A percentile compares a stretch with the other conserved stretches of the same genome.
Conservation (phyloP, 2,888 invertebrate genomes). For the Chloroclystis v-ata region DNA sequence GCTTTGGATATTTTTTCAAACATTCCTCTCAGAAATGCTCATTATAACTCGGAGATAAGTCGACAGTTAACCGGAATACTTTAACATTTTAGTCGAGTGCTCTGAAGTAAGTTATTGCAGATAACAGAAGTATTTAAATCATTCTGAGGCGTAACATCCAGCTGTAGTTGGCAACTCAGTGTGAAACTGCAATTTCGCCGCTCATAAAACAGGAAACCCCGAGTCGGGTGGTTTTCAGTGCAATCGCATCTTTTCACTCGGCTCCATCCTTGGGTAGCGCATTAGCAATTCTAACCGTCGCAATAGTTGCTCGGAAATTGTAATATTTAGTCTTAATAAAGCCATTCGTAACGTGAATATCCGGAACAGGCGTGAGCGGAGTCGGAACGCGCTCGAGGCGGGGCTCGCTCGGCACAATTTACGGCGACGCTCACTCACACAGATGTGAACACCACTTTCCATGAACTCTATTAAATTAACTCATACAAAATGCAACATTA, state of each 20-base stretch:
- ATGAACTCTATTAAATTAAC: slow-evolving; percentile 25
- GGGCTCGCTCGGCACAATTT: slow-evolving; percentile 49
- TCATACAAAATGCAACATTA: slow-evolving; percentile 13
- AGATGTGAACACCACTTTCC: slow-evolving; percentile 22
- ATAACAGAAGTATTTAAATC: slow-evolving; percentile 52
- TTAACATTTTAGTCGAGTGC: slow-evolving; percentile 18
- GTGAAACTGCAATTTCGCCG: slow-evolving; percentile 66
- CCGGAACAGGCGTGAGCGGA: slow-evolving; percentile 58
- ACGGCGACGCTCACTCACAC: slow-evolving; percentile 49
- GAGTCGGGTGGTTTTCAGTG: slow-evolving; percentile 46
- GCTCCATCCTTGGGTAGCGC: slow-evolving; percentile 48
- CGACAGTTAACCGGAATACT: slow-evolving; percentile 18
- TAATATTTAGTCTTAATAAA: slow-evolving; percentile 75
- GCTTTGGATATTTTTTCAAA: slow-evolving; percentile 45
- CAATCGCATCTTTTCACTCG: slow-evolving; percentile 69
- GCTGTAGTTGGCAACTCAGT: slow-evolving; percentile 50
- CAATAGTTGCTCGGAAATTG: slow-evolving; percentile 69
- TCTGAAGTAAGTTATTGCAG: slow-evolving; percentile 27
- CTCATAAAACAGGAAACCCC: slow-evolving; percentile 62
- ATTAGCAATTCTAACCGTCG: slow-evolving; percentile 70
- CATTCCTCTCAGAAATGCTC: slow-evolving; percentile 40
- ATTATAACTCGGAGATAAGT: slow-evolving; percentile 37
- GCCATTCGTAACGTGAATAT: slow-evolving; percentile 70
- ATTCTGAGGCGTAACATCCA: slow-evolving; percentile 50
- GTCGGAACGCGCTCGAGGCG: slow-evolving; percentile 49